Evolutionary conservation across 2,113 vertebrate species (phyloP), one percentile per base, ranked within the genome.

Genomic region (Aegypius monachus): DNA sequence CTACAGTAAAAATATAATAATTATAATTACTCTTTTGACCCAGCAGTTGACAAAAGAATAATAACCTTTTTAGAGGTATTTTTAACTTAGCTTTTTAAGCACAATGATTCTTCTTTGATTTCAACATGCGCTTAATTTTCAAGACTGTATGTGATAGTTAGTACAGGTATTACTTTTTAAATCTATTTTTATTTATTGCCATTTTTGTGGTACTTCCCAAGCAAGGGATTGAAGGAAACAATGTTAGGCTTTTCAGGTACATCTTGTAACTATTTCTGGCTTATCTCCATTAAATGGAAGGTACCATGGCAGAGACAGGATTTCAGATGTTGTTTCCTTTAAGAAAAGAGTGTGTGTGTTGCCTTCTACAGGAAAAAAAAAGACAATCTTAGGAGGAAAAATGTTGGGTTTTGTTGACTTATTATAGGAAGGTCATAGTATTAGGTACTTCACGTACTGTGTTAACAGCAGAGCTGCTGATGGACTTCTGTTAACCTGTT

Each of bases 21-120:
- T 94, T 94, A 48, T 68, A 21, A 78, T 40, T 95, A 43, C 12
- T 81, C n/a, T 95, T 96, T 91, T 88, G 45, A 82, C 50, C 53
- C 36, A 81, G n/a, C 68, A 86, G 62, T 47, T 88, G 53, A 90
- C 89, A 81, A 84, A 80, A 95, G 71, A 95, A 91, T 75, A 78
- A 68, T 74, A 82, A 78, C 19, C 52, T 71, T 86, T 96, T 65
- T 34, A 79, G 66, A 45, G 34, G 9, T 95, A 75, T 77, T 94
- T 95, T 92, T 95, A 86, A 86, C 45, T 48, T 74, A 77, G 22
- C 48, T 19, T 78, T 94, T 88, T 90, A 58, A 38, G 48, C 23
- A 40, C 25, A 83, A 31, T 67, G 58, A 50, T 21, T 87, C 19
- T 67, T 90, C 45, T 73, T 58, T 25, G 11, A 36, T 93, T 96